Conservation (phyloP, 2,888 invertebrate species). For the Erebia ligea region DNA sequence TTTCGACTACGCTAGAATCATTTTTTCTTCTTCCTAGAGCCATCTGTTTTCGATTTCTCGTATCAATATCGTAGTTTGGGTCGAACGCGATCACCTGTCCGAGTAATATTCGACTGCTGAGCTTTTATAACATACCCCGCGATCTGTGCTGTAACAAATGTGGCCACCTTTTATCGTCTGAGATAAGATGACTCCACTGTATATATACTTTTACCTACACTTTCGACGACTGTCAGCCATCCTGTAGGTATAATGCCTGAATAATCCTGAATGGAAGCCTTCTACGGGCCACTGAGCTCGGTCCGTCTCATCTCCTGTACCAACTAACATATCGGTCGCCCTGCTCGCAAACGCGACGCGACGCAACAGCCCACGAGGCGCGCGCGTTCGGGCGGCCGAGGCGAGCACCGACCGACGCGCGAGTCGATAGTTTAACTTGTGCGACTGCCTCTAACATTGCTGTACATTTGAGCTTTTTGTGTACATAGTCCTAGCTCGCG, state of each 20-base stretch:
- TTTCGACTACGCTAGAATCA: not conserved
- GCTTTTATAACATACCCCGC: constrained; percentile 19
- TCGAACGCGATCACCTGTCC: not conserved
- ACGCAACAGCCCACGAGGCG: no score
- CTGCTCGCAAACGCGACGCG: not conserved
- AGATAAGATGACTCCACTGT: constrained; percentile 9
- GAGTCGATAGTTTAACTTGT: constrained; percentile 63
- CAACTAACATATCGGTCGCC: not conserved
- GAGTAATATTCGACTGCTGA: not conserved
- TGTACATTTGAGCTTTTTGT: constrained; percentile 82
- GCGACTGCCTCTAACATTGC: constrained; percentile 80
- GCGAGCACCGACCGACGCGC: constrained; percentile 43
- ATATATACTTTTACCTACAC: constrained; percentile 13
- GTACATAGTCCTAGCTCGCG: constrained; percentile 73
- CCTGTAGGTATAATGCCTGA: not conserved
- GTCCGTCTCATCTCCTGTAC: not conserved
- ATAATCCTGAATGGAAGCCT: not conserved
- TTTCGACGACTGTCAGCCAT: not conserved
- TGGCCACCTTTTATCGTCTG: constrained; percentile 1
- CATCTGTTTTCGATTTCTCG: not conserved
- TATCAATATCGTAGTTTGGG: constrained; percentile 2
- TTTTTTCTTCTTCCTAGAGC: not conserved
- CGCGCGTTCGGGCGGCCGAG: not conserved
- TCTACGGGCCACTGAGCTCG: not conserved
- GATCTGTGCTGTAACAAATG: not conserved